phyloP scores from a whole-genome alignment of 1,140 invertebrate species.

The Drosophila repleta region DNA sequence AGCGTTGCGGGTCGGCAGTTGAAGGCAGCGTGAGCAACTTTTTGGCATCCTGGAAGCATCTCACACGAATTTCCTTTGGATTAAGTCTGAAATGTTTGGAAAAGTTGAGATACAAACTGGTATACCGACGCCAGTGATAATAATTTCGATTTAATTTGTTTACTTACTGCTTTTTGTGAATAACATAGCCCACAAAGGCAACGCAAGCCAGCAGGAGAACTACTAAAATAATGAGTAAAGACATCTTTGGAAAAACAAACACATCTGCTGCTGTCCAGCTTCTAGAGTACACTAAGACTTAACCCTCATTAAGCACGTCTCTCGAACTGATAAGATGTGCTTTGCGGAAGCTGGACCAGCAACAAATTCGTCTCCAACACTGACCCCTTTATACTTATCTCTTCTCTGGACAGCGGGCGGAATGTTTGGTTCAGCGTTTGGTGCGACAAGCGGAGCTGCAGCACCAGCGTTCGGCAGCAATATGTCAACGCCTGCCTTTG shows the following conservation, averaged over 20 bases:
- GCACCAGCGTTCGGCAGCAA: constrained; percentile 73
- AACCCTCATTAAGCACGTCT: not conserved
- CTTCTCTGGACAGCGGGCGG: constrained; percentile 55
- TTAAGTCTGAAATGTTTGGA: constrained; percentile 43
- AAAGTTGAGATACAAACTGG: not conserved
- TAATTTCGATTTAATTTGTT: not conserved
- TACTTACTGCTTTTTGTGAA: constrained; percentile 59
- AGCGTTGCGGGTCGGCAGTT: constrained; percentile 35
- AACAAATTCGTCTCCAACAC: constrained; percentile 21
- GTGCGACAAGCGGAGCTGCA: constrained; percentile 66
- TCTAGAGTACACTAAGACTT: constrained; percentile 31
- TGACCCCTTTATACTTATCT: constrained; percentile 61
- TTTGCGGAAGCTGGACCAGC: constrained; percentile 33
- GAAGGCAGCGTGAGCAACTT: constrained; percentile 44
- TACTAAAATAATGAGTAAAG: constrained; percentile 29
- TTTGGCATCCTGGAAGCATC: constrained; percentile 53
- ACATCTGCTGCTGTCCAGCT: constrained; percentile 13
- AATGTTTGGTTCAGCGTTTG: constrained; percentile 80
- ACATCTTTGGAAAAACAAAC: constrained; percentile 8
- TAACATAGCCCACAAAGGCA: constrained; percentile 50
- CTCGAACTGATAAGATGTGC: constrained; percentile 46
- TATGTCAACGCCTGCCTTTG: constrained; percentile 44
- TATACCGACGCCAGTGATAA: not conserved
- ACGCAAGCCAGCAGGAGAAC: constrained; percentile 30
- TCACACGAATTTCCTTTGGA: constrained; percentile 55